phyloP scores from a whole-genome alignment of 2,888 invertebrate genomes.

The Parasteatoda lunata region DNA sequence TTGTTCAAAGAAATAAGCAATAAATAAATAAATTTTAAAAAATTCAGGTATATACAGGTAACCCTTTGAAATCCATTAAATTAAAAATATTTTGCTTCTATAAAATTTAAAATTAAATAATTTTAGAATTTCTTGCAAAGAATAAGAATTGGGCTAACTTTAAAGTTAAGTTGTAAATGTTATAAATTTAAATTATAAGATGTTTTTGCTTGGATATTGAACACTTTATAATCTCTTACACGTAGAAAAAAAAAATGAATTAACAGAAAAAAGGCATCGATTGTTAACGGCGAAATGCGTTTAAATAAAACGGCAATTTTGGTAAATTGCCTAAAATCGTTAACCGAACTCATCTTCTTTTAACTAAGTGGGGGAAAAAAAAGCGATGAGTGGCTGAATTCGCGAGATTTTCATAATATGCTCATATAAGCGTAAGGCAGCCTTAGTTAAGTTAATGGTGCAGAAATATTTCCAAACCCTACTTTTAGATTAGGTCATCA shows the following conservation, averaged over 20 bases:
- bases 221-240: too few relatives aligned
- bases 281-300: background rate
- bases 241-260: background rate
- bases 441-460: conserved; percentile 54
- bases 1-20: too few relatives aligned
- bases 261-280: background rate
- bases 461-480: conserved; percentile 30
- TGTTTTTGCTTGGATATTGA: too few relatives aligned
- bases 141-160: too few relatives aligned
- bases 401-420: conserved; percentile 15
- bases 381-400: background rate
- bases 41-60: too few relatives aligned
- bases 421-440: conserved; percentile 25
- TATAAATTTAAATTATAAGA: too few relatives aligned
- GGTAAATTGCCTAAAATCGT: background rate
- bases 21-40: too few relatives aligned
- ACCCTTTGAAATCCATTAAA: too few relatives aligned
- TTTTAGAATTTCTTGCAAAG: too few relatives aligned
- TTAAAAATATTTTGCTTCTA: too few relatives aligned
- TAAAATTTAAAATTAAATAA: too few relatives aligned
- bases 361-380: background rate
- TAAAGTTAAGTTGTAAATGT: too few relatives aligned
- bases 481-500: conserved; percentile 59
- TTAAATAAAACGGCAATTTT: background rate
- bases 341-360: background rate